Conservation (phyloP, 2,888 invertebrate genomes). For the Melanophora roralis region DNA sequence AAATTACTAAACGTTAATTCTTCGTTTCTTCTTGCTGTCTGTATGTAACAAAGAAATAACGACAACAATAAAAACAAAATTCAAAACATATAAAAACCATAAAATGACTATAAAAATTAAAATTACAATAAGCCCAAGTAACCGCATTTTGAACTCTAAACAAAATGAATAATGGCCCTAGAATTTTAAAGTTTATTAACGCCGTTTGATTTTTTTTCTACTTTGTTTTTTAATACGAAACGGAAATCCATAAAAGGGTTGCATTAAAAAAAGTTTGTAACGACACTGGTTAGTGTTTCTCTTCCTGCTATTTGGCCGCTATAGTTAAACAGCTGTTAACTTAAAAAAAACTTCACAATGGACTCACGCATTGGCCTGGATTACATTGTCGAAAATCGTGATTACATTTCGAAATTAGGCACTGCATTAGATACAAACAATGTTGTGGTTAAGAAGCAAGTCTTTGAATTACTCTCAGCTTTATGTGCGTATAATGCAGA, state of each 20-base stretch:
- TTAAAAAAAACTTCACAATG: conserved; percentile 79
- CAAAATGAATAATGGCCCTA: not conserved
- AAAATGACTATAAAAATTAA: not conserved
- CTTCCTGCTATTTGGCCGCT: conserved; percentile 9
- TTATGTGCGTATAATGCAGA: conserved; percentile 95
- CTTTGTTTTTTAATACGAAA: conserved; percentile 28
- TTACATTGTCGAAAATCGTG: conserved; percentile 95
- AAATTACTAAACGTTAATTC: conserved; percentile 43
- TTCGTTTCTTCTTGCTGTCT: not conserved
- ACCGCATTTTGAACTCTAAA: conserved; percentile 26
- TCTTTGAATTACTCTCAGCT: conserved; percentile 95
- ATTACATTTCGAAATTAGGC: conserved; percentile 93
- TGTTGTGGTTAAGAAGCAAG: conserved; percentile 95
- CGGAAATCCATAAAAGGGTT: conserved; percentile 45
- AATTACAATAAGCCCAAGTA: not conserved
- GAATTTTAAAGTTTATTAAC: conserved; percentile 26
- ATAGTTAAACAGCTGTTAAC: not conserved
- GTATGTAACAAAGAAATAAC: conserved; percentile 6
- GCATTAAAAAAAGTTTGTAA: not conserved
- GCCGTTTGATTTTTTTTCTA: not conserved
- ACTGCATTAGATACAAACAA: conserved; percentile 95
- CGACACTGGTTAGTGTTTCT: not conserved
- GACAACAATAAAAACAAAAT: conserved; percentile 3
- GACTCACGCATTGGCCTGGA: conserved; percentile 95
- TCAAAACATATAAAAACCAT: conserved; percentile 8